These are phyloP conservation scores for Cheirogaleus major DNA, from an alignment of 2,797 vertebrate species.

Conservation along the genomic window DNA sequence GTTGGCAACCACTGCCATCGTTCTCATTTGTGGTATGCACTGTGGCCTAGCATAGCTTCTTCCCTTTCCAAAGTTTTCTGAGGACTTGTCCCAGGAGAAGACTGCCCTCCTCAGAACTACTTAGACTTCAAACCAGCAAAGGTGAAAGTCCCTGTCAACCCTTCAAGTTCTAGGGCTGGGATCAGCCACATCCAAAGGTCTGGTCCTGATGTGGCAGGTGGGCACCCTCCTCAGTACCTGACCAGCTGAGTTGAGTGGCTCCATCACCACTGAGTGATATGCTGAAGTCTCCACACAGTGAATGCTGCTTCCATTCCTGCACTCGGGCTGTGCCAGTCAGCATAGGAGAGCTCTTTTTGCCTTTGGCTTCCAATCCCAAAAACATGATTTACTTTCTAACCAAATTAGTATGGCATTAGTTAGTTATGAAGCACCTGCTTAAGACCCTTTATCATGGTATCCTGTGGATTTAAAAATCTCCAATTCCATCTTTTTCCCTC, in stretches of 20 bases:
- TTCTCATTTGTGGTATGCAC: slow-evolving; percentile 63
- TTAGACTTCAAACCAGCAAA: slow-evolving; percentile 23
- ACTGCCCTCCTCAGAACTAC: neutral
- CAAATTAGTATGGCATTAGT: neutral
- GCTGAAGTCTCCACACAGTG: neutral
- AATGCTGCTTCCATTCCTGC: neutral
- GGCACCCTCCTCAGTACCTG: neutral
- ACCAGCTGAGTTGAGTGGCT: neutral
- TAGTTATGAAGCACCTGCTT: neutral
- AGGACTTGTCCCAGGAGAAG: slow-evolving; percentile 16
- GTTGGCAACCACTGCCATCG: slow-evolving; percentile 66
- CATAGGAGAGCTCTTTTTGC: neutral
- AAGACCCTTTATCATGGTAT: neutral
- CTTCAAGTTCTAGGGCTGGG: neutral
- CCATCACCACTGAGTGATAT: neutral
- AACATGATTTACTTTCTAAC: slow-evolving; percentile 23
- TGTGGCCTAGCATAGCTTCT: slow-evolving; percentile 65
- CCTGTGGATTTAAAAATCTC: slow-evolving; percentile 58
- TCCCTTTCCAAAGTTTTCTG: slow-evolving; percentile 50
- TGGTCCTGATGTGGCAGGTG: neutral
- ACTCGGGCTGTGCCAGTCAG: neutral
- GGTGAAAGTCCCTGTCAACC: neutral
- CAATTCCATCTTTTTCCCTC: neutral
- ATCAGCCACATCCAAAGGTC: neutral
- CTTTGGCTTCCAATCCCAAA: slow-evolving; percentile 1